These are phyloP conservation scores for Sialis fuliginosa DNA, from an alignment of 2,888 invertebrate species.

Conservation along the genomic window DNA sequence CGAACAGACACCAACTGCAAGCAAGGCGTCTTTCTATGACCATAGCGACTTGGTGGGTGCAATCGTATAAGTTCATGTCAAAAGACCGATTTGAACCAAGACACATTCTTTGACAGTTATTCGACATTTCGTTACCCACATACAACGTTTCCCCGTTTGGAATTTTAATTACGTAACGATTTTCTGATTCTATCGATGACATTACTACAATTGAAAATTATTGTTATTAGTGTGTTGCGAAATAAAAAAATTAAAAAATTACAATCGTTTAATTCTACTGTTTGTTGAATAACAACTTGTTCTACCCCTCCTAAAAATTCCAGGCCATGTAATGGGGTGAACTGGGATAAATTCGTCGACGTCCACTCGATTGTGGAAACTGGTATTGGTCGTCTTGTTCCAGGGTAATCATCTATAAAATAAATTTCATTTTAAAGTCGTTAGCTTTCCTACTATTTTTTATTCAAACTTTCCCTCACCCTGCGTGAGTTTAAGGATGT, in stretches of 20 bases:
- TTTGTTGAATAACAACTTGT: constrained; percentile 57
- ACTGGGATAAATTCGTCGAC: constrained; percentile 34
- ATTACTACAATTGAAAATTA: constrained; percentile 26
- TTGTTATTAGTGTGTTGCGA: neutral
- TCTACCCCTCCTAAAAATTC: constrained; percentile 53
- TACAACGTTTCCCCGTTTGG: constrained; percentile 60
- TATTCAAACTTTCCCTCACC: no score
- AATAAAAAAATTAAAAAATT: constrained; percentile 17
- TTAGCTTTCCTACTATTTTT: no score
- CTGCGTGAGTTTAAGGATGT: no score
- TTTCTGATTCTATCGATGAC: constrained; percentile 45
- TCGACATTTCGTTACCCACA: constrained; percentile 50
- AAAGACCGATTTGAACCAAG: constrained; percentile 61
- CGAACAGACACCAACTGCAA: constrained; percentile 46
- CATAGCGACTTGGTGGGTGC: constrained; percentile 66
- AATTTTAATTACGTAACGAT: constrained; percentile 52
- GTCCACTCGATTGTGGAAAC: constrained; percentile 42
- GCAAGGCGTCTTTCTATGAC: constrained; percentile 52
- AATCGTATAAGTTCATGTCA: constrained; percentile 63
- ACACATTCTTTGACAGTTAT: constrained; percentile 39
- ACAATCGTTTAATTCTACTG: constrained; percentile 61
- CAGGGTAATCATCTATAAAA: constrained; percentile 10
- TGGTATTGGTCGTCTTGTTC: constrained; percentile 34
- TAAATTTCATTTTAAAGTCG: neutral
- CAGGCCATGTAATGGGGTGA: constrained; percentile 46